A percentile compares a stretch with the other conserved stretches of the same genome.
phyloP scores from a whole-genome alignment of 2,888 invertebrate genomes.

The Serrognathus titanus region DNA sequence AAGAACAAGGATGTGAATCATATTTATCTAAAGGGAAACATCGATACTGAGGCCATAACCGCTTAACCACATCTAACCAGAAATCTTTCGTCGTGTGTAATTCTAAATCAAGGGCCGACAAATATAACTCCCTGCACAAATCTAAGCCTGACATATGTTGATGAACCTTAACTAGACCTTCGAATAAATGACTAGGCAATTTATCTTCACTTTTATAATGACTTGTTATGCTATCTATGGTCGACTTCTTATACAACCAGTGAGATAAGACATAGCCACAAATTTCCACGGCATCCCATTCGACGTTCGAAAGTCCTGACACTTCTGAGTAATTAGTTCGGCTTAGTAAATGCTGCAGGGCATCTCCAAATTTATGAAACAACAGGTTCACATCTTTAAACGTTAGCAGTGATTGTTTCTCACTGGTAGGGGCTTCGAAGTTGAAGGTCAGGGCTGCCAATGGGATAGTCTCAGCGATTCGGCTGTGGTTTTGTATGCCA shows the following conservation, averaged over 20 bases:
- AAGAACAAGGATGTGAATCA: conserved; percentile 83
- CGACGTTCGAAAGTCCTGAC: conserved; percentile 80
- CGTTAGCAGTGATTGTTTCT: conserved; percentile 67
- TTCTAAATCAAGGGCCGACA: conserved; percentile 79
- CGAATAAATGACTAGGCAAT: conserved; percentile 63
- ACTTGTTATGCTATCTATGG: conserved; percentile 60
- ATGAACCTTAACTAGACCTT: conserved; percentile 61
- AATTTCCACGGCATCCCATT: conserved; percentile 90
- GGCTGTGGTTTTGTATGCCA: conserved; percentile 70
- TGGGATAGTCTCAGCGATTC: conserved; percentile 62
- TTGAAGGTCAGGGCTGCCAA: conserved; percentile 81
- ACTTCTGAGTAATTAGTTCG: conserved; percentile 79
- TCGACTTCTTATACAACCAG: conserved; percentile 68
- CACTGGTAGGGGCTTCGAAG: conserved; percentile 64
- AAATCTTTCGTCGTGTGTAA: conserved; percentile 71
- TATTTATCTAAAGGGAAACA: conserved; percentile 71
- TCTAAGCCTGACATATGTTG: conserved; percentile 76
- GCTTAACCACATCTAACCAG: conserved; percentile 78
- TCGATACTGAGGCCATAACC: conserved; percentile 78
- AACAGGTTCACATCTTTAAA: conserved; percentile 73
- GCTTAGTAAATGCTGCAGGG: conserved; percentile 82
- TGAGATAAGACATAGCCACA: conserved; percentile 79
- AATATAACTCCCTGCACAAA: conserved; percentile 77
- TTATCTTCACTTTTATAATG: conserved; percentile 74
- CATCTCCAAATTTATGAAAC: conserved; percentile 84